These are phyloP conservation scores for Bellardia pandia DNA, from an alignment of 2,888 invertebrate genomes.

Conservation along the genomic window DNA sequence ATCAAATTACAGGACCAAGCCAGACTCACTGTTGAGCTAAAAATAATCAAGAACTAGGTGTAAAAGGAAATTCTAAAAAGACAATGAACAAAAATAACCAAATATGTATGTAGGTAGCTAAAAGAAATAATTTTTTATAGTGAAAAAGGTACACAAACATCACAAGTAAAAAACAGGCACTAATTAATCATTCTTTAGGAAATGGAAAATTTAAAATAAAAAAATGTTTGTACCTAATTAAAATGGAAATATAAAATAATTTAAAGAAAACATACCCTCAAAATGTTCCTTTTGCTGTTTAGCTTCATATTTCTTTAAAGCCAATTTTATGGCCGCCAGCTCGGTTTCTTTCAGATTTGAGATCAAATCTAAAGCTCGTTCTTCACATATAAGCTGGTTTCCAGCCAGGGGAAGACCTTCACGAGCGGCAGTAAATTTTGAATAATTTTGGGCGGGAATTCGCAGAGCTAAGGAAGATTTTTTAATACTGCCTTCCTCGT, in stretches of 20 bases:
- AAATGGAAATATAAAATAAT: not conserved
- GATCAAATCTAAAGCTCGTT: constrained; percentile 90
- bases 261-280: constrained; percentile 87
- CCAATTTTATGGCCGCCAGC: constrained; percentile 87
- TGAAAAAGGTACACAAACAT: too few relatives aligned
- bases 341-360: constrained; percentile 90
- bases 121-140: too few relatives aligned
- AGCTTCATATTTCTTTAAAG: constrained; percentile 90
- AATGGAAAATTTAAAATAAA: constrained; percentile 9
- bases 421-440: constrained; percentile 76
- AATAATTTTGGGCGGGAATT: constrained; percentile 72
- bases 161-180: too few relatives aligned
- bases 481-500: not conserved
- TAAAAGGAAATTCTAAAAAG: too few relatives aligned
- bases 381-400: constrained; percentile 85
- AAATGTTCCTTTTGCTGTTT: constrained; percentile 90
- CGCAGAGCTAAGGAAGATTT: not conserved
- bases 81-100: too few relatives aligned
- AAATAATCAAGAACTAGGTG: too few relatives aligned
- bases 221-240: not conserved
- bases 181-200: too few relatives aligned
- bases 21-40: too few relatives aligned
- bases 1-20: too few relatives aligned
- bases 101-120: too few relatives aligned
- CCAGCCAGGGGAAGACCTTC: constrained; percentile 67